Evolutionary conservation across 2,888 invertebrate species (phyloP).

Genomic region (Chouioia cunea): DNA sequence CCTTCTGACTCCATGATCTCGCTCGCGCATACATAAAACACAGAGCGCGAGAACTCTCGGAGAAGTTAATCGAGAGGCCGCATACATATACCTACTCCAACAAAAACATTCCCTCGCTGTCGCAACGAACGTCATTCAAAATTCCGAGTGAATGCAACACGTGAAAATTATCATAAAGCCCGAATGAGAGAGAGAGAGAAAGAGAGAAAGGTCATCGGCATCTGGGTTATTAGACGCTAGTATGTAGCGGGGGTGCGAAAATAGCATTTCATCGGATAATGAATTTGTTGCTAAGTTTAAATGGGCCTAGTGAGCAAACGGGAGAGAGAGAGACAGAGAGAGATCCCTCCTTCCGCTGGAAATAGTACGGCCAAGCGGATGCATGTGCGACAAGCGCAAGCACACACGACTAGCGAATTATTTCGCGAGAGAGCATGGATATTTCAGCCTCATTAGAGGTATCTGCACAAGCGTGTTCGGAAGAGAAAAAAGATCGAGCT

Average conservation of each 20-base stretch:
- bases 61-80: no score
- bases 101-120: no score
- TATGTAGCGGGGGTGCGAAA: constrained; percentile 37
- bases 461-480: no score
- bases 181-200: not conserved
- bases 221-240: constrained; percentile 33
- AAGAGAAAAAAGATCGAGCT: not conserved
- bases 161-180: constrained; percentile 40
- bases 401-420: no score
- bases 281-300: constrained; percentile 49
- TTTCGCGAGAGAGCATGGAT: no score
- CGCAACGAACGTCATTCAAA: constrained; percentile 26
- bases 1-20: no score
- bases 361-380: constrained; percentile 26
- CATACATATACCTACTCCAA: no score
- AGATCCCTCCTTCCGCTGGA: constrained; percentile 23
- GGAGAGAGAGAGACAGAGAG: not conserved
- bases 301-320: constrained; percentile 34
- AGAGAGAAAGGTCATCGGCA: constrained; percentile 41
- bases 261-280: constrained; percentile 49
- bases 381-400: no score
- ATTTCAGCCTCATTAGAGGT: no score
- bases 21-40: no score
- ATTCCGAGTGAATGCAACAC: constrained; percentile 21
- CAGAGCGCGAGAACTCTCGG: no score